Base-by-base conservation (phyloP, 2,113 vertebrate genomes). In the Sylvilagus bachmani region DNA sequence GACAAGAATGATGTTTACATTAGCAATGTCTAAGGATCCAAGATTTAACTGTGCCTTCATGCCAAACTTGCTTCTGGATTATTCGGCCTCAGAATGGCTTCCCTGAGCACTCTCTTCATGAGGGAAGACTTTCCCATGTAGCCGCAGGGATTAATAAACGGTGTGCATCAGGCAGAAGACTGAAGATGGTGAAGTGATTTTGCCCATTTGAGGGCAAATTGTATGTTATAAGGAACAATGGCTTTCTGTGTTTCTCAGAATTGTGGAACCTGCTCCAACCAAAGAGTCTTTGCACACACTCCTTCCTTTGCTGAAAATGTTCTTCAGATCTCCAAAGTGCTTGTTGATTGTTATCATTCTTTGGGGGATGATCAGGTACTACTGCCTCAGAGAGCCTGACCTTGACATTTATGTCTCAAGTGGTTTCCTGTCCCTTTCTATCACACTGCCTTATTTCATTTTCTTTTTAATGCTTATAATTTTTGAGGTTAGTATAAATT, bases 1-100 rank as follows among this genome's bases (percentile, higher is more conserved):
- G 31, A 38, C 19, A 80, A 16, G 51, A 91, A 74, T 71, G 19
- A 73, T 31, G 93, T 94, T 94, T 61, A 70, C 13, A 61, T 83
- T 89, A 73, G 66, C 33, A 49, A 66, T n/a, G 29, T 11, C 74
- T 70, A 64, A 89, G 21, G 24, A 16, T 73, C 36, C 7, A 61
- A 38, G 33, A 25, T 67, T 90, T 88, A 90, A 94, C 79, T 90
- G 38, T 74, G 25, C 53, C 5, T 44, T 83, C 36, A 73, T 24
- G 66, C 49, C 27, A 84, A 53, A 86, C 11, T 33, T 75, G 64
- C 38, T 95, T 93, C n/a, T 55, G 81, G 38, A 29, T 67, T 21
- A 66, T 90, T 77, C 62, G 79, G 85, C 51, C 51, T 69, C 53
- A 55, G 53, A 79, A 62, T 24, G 33, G 9, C 17, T 75, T 83